These are phyloP conservation scores for Lutraria lutraria DNA, from an alignment of 2,888 invertebrate species.

Conservation along the genomic window DNA sequence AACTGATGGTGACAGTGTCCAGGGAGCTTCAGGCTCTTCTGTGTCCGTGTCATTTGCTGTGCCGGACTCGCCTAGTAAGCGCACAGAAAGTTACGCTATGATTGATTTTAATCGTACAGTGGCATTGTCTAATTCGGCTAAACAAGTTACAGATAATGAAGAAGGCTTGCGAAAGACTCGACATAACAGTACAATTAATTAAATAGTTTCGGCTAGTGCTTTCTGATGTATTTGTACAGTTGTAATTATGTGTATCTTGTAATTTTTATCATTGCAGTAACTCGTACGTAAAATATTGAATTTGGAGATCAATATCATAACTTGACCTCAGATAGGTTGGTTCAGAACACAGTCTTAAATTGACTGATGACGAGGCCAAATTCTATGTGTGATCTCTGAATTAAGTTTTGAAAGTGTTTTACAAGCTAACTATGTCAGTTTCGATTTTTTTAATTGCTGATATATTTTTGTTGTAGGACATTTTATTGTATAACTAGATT, in stretches of 20 bases:
- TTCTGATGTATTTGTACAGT: not conserved
- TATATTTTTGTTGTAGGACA: not conserved
- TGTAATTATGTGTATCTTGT: not conserved
- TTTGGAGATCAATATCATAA: no score
- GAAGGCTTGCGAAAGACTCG: conserved; percentile 85
- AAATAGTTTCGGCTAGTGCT: not conserved
- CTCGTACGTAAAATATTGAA: no score
- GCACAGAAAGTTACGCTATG: conserved; percentile 91
- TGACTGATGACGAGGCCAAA: no score
- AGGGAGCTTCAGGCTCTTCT: conserved; percentile 72
- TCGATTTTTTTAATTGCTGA: no score
- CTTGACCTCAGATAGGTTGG: no score
- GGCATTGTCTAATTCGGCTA: conserved; percentile 94
- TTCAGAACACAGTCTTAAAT: no score
- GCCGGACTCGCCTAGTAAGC: conserved; percentile 81
- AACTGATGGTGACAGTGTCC: conserved; percentile 66
- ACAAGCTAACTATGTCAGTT: no score
- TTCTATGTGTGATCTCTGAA: no score
- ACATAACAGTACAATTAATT: conserved; percentile 83
- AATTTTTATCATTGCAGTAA: not conserved
- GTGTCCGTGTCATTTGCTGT: conserved; percentile 78
- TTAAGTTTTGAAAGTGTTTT: no score
- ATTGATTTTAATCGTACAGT: conserved; percentile 98
- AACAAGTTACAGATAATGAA: conserved; percentile 90
- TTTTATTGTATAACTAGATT: not conserved